Evolutionary conservation across 2,888 invertebrate genomes (phyloP), one percentile per base, ranked within the genome.

Genomic region (Eudasyphora cyanicolor): DNA sequence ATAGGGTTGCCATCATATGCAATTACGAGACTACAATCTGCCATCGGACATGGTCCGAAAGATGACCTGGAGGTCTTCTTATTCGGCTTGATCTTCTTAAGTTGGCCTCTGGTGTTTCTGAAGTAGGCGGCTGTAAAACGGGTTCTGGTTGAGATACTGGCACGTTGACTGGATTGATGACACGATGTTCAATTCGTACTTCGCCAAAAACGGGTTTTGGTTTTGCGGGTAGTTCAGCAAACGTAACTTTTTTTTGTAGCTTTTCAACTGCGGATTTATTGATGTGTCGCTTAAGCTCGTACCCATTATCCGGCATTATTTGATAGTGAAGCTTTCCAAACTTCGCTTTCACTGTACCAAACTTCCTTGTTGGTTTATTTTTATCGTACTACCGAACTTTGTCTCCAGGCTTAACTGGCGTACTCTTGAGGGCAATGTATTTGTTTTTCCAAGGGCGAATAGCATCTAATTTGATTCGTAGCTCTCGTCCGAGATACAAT

Each of bases 251-350:
- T n/a, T 76, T 69, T 42, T 67, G 21, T 24, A 35, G 38, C 12
- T 19, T 0, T 14, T 14, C 24, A 3, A 76, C 67, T 2, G 14
- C 32, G 2, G 77, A 77, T 45, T 45, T 70, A 14, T 81, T 81
- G 19, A 84, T 84, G 21, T 82, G 82, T 0, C 79, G 79, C 69
- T 84, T 84, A 21, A 82, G 10, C 27, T 60, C 24, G 17, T 82
- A 82, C 0, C 82, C 84, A 57, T 82, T 76, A 49, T 82, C 78
- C 1, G 82, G 73, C 19, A 76, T 57, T 21, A 81, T 24, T 67
- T 67, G 70, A 27, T 84, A 81, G 51, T 82, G 79, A 14, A 84
- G 51, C 0, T 57, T 29, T 19, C 79, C 77, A 69, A 74, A 74
- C 29, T 82, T 85, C n/a, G 19, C 10, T 29, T 51, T 76, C 1